Conservation (phyloP, 1,140 invertebrate species). For the Drosophila serrata region DNA sequence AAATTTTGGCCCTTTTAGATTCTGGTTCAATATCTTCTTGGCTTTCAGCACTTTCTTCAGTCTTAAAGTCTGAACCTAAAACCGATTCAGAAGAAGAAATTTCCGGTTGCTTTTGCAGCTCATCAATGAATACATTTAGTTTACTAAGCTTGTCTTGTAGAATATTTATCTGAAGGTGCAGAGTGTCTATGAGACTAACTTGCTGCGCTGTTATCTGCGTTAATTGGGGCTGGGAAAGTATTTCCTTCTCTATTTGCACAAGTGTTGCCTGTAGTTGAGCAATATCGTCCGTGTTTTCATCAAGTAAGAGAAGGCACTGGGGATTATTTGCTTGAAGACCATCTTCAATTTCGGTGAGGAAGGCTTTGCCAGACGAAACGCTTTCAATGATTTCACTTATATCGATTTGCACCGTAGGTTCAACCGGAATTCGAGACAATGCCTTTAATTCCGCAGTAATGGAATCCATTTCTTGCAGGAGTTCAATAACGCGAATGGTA, state of each 20-base stretch:
- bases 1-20: constrained; percentile 34
- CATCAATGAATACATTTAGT: constrained; percentile 22
- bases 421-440: constrained; percentile 17
- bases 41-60: constrained; percentile 8
- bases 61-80: constrained; percentile 13
- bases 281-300: constrained; percentile 61
- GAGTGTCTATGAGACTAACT: constrained; percentile 49
- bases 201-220: constrained; percentile 56
- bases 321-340: constrained; percentile 62
- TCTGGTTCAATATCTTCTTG: constrained; percentile 27
- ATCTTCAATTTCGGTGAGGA: constrained; percentile 65
- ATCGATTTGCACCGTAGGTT: constrained; percentile 40
- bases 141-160: constrained; percentile 52
- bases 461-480: constrained; percentile 77
- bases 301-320: constrained; percentile 47
- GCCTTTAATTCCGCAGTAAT: constrained; percentile 62
- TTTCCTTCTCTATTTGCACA: constrained; percentile 66
- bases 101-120: constrained; percentile 18
- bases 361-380: constrained; percentile 64
- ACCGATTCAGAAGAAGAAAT: constrained; percentile 35
- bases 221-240: constrained; percentile 58
- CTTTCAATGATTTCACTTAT: constrained; percentile 62
- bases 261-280: constrained; percentile 59
- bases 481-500: constrained; percentile 69
- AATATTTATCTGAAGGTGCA: constrained; percentile 60